Evolutionary conservation across 2,113 vertebrate species (phyloP), one percentile per base, ranked within the genome.

Genomic region (Pholis gunnellus): DNA sequence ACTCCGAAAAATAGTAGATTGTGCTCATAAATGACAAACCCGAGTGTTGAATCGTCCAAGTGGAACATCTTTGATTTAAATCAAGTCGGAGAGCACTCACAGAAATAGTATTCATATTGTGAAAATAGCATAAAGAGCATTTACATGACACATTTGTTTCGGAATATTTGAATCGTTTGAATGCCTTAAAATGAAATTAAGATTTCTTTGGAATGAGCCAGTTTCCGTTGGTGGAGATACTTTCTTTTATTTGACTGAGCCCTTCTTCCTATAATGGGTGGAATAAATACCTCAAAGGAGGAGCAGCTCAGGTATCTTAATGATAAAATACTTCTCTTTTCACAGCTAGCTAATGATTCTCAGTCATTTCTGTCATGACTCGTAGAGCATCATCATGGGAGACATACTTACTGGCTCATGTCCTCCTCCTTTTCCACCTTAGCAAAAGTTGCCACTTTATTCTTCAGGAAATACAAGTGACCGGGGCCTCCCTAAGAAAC

Each of bases 391-490:
- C 4, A 25, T 25, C 3, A 6, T 42, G 42, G n/a, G 25, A 44
- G 7, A 59, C n/a, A 20, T 20, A 95, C 98, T 98, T 94, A 99
- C 98, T 97, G 96, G 95, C 98, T 98, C 96, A 99, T 96, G 94
- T 99, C 98, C 77, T 99, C 98, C 73, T 99, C 98, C 84, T 99
- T 99, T 92, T 98, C 98, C 93, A 99, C 97, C 93, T 99, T 99
- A 81, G 98, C 98, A 0, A 99, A 99, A 1, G 98, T 99, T 70
- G 98, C 98, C 31, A 99, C 98, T 92, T 99, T 99, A 91, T 99
- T 99, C 94, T 99, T 99, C 89, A 99, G 92, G 85, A 99, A 90
- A 86, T 99, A 99, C 25, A 99, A 94, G 90, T 99, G 97, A 42
- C 98, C 98, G 0, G 98, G 98, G 13, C 98, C 98, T 13, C 98